Percentiles rank a stretch among this genome's conserved stretches.
These are phyloP conservation scores for Entomyzon cyanotis DNA, from an alignment of 2,113 vertebrate species.

Conservation along the genomic window DNA sequence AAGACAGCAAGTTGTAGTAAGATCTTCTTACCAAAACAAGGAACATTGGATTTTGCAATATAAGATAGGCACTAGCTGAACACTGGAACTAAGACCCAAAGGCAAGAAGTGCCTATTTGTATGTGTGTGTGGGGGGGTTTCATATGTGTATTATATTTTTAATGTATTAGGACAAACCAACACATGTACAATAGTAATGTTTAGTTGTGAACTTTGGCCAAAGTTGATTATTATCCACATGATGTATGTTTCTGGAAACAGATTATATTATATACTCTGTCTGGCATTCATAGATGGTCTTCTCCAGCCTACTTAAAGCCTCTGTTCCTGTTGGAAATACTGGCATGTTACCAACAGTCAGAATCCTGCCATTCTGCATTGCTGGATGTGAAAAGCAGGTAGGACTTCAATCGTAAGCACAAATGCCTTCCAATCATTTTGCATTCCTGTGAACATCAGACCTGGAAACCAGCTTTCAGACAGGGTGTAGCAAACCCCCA, in stretches of 20 bases:
- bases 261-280: not conserved
- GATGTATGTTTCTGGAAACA: not conserved
- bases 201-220: not conserved
- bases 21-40: not conserved
- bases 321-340: not conserved
- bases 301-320: not conserved
- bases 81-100: not conserved
- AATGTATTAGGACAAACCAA: not conserved
- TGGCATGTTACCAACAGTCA: not conserved
- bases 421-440: not conserved
- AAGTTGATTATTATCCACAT: not conserved
- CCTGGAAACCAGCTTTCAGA: not conserved
- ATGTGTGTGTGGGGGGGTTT: rapidly evolving
- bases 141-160: not conserved
- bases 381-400: not conserved
- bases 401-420: not conserved
- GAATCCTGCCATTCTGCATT: not conserved
- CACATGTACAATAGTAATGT: not conserved
- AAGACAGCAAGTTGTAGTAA: not conserved
- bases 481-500: not conserved
- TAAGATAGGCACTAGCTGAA: not conserved
- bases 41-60: not conserved
- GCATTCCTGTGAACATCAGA: not conserved
- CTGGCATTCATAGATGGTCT: not conserved
- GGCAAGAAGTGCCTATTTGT: not conserved